A percentile compares a stretch with the other conserved stretches of the same genome.
Evolutionary conservation across 2,888 invertebrate species (phyloP).

Genomic region (Cabera pusaria): DNA sequence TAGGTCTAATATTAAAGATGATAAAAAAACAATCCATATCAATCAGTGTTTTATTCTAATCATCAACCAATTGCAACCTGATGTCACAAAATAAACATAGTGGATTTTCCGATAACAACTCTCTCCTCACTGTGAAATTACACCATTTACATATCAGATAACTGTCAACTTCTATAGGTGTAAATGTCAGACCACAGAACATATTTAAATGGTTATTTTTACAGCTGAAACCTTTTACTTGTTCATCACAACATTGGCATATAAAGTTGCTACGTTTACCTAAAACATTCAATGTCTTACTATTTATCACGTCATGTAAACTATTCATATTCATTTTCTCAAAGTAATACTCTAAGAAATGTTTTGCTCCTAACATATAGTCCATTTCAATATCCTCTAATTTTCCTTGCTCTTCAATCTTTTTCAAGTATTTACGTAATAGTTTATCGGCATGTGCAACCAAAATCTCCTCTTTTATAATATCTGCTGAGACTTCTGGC

Average conservation of each 20-base stretch:
- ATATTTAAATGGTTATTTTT: constrained; percentile 57
- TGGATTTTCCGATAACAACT: constrained; percentile 45
- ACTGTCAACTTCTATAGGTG: constrained; percentile 53
- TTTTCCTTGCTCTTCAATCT: constrained; percentile 29
- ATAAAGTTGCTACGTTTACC: constrained; percentile 35
- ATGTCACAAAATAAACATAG: constrained; percentile 67
- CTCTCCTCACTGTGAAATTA: constrained; percentile 48
- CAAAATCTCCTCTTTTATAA: constrained; percentile 57
- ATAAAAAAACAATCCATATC: too few relatives aligned
- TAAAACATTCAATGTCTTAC: constrained; percentile 31
- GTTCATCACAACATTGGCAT: constrained; percentile 66
- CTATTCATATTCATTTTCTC: constrained; percentile 47
- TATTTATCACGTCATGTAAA: constrained; percentile 34
- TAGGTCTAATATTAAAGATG: too few relatives aligned
- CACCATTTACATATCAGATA: constrained; percentile 63
- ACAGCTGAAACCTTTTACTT: constrained; percentile 54
- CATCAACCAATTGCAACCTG: constrained; percentile 7
- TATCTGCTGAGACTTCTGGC: constrained; percentile 52
- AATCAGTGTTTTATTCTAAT: constrained; percentile 6
- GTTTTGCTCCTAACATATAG: constrained; percentile 45
- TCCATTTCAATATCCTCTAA: constrained; percentile 45
- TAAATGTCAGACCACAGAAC: constrained; percentile 64
- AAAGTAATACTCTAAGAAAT: constrained; percentile 56
- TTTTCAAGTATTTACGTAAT: constrained; percentile 40
- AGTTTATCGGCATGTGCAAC: constrained; percentile 46